Conservation (phyloP, 64 coral and sea anemone species). For the Orbicella faveolata region DNA sequence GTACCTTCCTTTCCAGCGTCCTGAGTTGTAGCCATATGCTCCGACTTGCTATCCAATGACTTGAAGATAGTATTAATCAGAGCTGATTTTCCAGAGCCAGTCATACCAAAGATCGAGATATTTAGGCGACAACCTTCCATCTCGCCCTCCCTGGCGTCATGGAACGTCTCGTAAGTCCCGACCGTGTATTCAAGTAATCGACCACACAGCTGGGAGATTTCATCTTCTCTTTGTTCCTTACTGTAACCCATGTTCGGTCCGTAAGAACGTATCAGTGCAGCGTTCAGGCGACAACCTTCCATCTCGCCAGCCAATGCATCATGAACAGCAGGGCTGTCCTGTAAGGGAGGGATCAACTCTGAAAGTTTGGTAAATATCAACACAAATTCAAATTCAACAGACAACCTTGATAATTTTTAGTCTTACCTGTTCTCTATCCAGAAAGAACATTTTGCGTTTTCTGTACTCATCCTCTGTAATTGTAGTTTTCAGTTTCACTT, state of each 20-base stretch:
- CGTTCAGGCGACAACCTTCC: constrained; percentile 42
- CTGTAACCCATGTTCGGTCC: not conserved
- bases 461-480: no score
- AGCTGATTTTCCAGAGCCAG: constrained; percentile 88
- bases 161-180: not conserved
- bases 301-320: constrained; percentile 73
- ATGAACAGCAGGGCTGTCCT: no score
- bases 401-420: no score
- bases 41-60: not conserved
- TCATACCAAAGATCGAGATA: constrained; percentile 62
- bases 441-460: no score
- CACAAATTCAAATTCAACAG: no score
- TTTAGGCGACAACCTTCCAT: constrained; percentile 55
- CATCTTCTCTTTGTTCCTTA: not conserved
- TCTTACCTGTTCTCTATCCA: no score
- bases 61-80: constrained; percentile 73
- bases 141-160: constrained; percentile 64
- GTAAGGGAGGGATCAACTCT: no score
- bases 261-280: not conserved
- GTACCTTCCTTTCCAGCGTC: constrained; percentile 65
- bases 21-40: constrained; percentile 39
- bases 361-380: no score
- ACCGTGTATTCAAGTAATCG: not conserved
- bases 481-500: no score
- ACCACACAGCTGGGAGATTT: not conserved